Base-by-base conservation (phyloP, 2,113 vertebrate species). In the Erpornis zantholeuca region DNA sequence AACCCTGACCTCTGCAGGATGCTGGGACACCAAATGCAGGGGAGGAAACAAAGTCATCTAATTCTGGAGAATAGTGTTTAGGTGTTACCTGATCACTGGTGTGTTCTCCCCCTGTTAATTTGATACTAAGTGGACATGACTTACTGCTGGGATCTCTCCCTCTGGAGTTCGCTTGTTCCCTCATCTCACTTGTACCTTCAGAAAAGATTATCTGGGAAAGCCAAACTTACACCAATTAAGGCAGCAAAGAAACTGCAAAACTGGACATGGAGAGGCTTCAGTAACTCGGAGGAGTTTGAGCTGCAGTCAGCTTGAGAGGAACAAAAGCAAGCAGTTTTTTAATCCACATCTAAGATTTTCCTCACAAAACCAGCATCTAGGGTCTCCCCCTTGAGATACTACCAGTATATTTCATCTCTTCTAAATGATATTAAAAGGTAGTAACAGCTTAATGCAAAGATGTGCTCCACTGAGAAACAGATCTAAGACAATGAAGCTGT, bases 21-120 rank as follows among this genome's bases (percentile, higher is more conserved):
- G 36, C 86, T 83, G 80, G 82, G 65, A 92, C 64, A 81, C 38
- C 40, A 64, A 92, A 81, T 20, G 83, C 21, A 68, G 60, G 72
- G n/a, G 36, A 90, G 92, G 92, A 93, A 94, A 94, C 88, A 94
- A 93, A 94, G 85, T 65, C 82, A 92, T 68, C 77, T 71, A 45
- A 86, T 82, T 90, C 65, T 86, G 68, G 56, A 71, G 92, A 83
- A 52, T 4, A 53, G 44, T 24, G 76, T 87, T 93, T 40, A 75
- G 77, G 10, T 15, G 91, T 88, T 71, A 95, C 75, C 82, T 78
- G 90, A 96, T 88, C 65, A 11, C 76, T 24, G 4, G 0, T 0
- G 3, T 64, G 59, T 20, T 85, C 93, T 59, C 92, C 59, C 49
- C 54, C 27, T 38, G 88, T 77, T 83, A 63, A 94, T 15, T 11